Percentiles rank a stretch among this genome's conserved stretches.
These are phyloP conservation scores for Candoia aspera DNA, from an alignment of 2,113 vertebrate species.

Conservation along the genomic window DNA sequence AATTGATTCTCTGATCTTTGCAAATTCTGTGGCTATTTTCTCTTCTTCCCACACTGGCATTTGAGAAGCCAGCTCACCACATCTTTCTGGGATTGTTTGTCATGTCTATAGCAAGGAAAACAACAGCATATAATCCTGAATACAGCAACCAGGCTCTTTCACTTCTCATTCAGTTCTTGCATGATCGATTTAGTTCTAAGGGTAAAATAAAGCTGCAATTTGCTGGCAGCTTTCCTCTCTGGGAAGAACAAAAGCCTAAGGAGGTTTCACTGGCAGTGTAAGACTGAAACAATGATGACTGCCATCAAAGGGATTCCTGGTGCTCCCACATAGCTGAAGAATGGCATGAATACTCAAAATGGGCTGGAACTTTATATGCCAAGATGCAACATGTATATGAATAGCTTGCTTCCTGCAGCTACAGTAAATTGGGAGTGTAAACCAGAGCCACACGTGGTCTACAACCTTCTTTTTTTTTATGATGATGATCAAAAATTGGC, in stretches of 20 bases:
- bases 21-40: conserved; percentile 32
- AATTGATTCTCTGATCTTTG: conserved; percentile 33
- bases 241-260: neutral
- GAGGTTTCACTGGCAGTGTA: neutral
- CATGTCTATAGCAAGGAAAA: conserved; percentile 33
- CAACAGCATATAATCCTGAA: conserved; percentile 24
- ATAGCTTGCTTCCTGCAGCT: neutral
- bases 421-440: too few relatives aligned
- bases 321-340: neutral
- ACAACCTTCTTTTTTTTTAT: neutral
- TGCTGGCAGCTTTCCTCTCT: neutral
- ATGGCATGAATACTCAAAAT: neutral
- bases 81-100: conserved; percentile 31
- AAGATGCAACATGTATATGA: neutral
- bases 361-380: neutral
- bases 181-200: neutral
- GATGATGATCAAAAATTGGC: neutral
- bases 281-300: neutral
- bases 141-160: neutral
- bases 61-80: conserved; percentile 21
- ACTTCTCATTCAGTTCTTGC: conserved; percentile 3
- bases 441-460: neutral
- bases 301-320: neutral
- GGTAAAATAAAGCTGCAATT: neutral
- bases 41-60: conserved; percentile 20